Conservation (phyloP, 1,140 invertebrate species). For the Ips nitidus region DNA sequence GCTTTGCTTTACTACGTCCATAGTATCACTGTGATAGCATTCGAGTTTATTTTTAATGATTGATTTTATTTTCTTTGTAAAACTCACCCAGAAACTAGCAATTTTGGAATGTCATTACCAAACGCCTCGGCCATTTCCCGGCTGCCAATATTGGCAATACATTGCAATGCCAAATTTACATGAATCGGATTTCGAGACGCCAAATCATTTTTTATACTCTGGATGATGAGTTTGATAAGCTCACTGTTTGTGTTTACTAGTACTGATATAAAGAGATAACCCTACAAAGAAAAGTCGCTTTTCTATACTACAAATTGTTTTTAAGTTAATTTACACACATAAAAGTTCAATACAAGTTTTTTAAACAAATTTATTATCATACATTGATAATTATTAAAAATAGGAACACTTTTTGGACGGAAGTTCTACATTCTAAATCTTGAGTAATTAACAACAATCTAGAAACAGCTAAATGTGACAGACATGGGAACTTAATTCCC, state of each 20-base stretch:
- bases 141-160: constrained; percentile 99
- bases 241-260: constrained; percentile 99
- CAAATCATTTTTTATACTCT: constrained; percentile 99
- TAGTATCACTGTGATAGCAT: constrained; percentile 79
- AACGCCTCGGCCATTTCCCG: constrained; percentile 99
- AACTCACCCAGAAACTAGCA: constrained; percentile 91
- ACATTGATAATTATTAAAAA: no score
- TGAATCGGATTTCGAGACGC: constrained; percentile 96
- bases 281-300: constrained; percentile 60
- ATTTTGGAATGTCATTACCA: constrained; percentile 95
- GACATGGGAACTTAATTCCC: no score
- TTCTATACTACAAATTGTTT: background rate
- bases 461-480: no score
- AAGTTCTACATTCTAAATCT: no score
- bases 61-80: no score
- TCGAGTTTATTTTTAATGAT: background rate
- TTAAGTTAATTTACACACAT: no score
- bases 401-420: no score
- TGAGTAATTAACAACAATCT: no score
- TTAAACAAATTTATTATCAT: no score
- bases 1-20: constrained; percentile 99
- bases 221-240: constrained; percentile 98
- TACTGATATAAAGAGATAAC: constrained; percentile 99
- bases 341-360: no score
- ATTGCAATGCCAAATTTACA: constrained; percentile 98